Percentiles rank a stretch among this genome's conserved stretches.
phyloP scores from a whole-genome alignment of 2,888 invertebrate genomes.

The Drepana falcataria region DNA sequence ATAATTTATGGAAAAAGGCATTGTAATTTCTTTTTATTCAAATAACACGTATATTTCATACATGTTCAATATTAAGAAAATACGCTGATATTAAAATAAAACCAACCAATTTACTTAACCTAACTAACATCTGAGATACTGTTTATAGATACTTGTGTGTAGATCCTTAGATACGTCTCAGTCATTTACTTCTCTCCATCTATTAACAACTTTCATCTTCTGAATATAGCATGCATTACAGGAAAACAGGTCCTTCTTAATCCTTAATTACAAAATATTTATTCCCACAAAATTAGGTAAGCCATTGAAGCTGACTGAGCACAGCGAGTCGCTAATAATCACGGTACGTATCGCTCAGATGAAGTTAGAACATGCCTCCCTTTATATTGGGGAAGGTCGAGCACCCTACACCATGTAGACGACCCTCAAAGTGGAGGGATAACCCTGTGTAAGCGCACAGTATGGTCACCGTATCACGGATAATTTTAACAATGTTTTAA shows the following conservation, averaged over 20 bases:
- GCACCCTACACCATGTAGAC: constrained; percentile 60
- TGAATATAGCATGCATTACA: no score
- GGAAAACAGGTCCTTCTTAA: no score
- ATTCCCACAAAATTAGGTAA: background rate
- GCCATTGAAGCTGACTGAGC: constrained; percentile 5
- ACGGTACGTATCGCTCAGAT: constrained; percentile 50
- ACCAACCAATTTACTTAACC: no score
- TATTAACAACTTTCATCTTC: no score
- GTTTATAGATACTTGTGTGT: background rate
- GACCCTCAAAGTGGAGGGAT: constrained; percentile 48
- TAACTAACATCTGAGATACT: background rate
- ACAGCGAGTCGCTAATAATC: constrained; percentile 43
- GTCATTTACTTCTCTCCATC: no score
- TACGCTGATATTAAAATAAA: no score
- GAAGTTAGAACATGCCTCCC: constrained; percentile 68
- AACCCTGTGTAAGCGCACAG: constrained; percentile 43
- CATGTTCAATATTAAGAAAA: no score
- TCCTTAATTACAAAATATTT: background rate
- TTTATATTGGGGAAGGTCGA: constrained; percentile 73
- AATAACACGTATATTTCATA: no score
- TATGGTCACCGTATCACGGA: constrained; percentile 12
- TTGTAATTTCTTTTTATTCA: no score
- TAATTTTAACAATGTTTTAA: constrained; percentile 2
- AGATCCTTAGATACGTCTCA: no score
- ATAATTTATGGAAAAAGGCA: no score